Evolutionary conservation across 2,888 invertebrate species (phyloP).

Genomic region (Apamea sordens): DNA sequence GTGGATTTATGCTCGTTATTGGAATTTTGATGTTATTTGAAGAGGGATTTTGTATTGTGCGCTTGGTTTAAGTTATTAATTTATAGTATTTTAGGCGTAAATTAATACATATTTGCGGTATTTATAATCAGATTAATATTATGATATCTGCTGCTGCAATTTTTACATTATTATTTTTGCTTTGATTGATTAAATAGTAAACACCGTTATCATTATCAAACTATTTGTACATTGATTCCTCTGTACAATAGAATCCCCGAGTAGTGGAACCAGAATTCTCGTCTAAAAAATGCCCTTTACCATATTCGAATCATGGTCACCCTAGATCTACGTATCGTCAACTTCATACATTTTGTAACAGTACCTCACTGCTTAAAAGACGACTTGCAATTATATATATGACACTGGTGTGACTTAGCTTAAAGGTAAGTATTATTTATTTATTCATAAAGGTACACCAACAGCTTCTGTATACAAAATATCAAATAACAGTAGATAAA

Average conservation of each 20-base stretch:
- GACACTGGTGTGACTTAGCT: background rate
- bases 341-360: constrained; percentile 31
- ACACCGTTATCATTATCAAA: background rate
- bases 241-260: background rate
- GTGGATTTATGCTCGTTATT: constrained; percentile 29
- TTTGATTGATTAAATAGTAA: background rate
- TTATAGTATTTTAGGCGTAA: background rate
- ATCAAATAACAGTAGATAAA: too few species aligned
- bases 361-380: constrained; percentile 27
- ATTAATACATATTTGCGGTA: background rate
- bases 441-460: too few species aligned
- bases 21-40: constrained; percentile 10
- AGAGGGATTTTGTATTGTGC: background rate
- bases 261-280: background rate
- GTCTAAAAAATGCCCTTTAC: background rate
- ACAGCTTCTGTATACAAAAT: too few species aligned
- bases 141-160: too few species aligned
- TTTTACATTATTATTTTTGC: background rate
- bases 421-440: too few species aligned
- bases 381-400: constrained; percentile 31
- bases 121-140: background rate
- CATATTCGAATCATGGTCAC: constrained; percentile 13
- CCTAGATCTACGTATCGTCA: constrained; percentile 26
- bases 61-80: background rate
- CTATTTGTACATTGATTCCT: background rate